These are phyloP conservation scores for Cryptocephalus primarius DNA, from an alignment of 2,888 invertebrate genomes.

Conservation along the genomic window DNA sequence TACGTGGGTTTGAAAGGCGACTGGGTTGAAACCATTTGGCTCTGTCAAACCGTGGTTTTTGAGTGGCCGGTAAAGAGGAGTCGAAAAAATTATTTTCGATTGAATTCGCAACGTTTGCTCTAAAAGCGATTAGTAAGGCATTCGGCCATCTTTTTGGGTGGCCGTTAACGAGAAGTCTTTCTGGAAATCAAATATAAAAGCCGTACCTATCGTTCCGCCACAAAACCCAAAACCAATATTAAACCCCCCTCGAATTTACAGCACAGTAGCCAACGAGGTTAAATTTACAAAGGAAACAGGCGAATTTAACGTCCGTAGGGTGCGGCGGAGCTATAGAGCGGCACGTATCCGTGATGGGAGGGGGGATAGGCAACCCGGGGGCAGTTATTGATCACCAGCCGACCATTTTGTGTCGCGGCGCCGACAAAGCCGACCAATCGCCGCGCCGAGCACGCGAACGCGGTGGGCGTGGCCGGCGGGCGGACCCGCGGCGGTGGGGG, in stretches of 20 bases:
- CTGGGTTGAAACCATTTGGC: too few species aligned
- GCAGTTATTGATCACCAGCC: conserved; percentile 34
- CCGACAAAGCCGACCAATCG: conserved; percentile 27
- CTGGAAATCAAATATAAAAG: too few species aligned
- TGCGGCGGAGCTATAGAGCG: too few species aligned
- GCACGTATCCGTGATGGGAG: conserved; percentile 7
- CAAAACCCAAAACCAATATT: not conserved
- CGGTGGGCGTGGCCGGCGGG: conserved; percentile 16
- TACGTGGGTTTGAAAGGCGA: too few species aligned
- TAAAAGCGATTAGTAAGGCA: too few species aligned
- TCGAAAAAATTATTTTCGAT: too few species aligned
- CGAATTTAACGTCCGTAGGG: conserved; percentile 13
- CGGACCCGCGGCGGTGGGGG: not conserved
- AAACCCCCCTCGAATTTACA: conserved; percentile 8
- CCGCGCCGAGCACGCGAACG: conserved; percentile 17
- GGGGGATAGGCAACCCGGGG: conserved; percentile 17
- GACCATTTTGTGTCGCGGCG: conserved; percentile 36
- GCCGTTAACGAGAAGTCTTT: too few species aligned
- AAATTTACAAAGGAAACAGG: conserved; percentile 27
- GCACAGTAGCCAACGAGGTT: conserved; percentile 21
- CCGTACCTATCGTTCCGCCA: too few species aligned
- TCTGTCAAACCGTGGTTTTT: too few species aligned
- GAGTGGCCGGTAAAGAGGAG: too few species aligned
- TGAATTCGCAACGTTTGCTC: too few species aligned
- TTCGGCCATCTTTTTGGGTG: too few species aligned